These are phyloP conservation scores for Drosophila seguyi DNA, from an alignment of 1,140 invertebrate genomes.

Conservation along the genomic window DNA sequence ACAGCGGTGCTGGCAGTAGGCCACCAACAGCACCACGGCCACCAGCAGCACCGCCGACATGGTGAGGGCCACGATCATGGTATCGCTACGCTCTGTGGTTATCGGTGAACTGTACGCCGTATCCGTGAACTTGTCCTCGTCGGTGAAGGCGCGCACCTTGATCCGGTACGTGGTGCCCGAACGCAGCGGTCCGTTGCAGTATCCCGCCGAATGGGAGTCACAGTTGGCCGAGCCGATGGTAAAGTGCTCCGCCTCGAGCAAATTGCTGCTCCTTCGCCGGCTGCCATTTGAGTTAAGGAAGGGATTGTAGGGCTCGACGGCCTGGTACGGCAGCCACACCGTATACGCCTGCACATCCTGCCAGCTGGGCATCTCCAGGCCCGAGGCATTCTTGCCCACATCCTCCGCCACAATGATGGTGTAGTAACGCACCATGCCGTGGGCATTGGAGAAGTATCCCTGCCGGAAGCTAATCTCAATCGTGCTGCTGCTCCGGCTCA, in stretches of 20 bases:
- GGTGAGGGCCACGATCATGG: conserved; percentile 23
- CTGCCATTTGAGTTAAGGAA: conserved; percentile 88
- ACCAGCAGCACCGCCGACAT: conserved; percentile 74
- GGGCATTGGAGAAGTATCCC: conserved; percentile 95
- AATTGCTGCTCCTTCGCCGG: conserved; percentile 85
- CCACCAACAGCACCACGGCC: conserved; percentile 72
- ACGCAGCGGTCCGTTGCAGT: conserved; percentile 96
- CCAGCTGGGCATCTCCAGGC: conserved; percentile 95
- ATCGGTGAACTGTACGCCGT: conserved; percentile 95
- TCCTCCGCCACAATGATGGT: conserved; percentile 96
- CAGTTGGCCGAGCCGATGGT: conserved; percentile 93
- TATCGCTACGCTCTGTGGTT: conserved; percentile 89
- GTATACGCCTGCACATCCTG: conserved; percentile 94
- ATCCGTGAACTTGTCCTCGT: conserved; percentile 95
- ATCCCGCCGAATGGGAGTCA: conserved; percentile 89
- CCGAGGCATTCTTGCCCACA: conserved; percentile 92
- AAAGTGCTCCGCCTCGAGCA: conserved; percentile 89
- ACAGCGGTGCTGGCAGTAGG: conserved; percentile 87
- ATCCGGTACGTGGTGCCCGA: conserved; percentile 95
- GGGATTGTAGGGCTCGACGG: conserved; percentile 95
- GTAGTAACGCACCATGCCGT: conserved; percentile 94
- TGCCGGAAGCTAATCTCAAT: conserved; percentile 94
- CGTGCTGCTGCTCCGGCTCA: conserved; percentile 91
- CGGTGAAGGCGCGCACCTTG: conserved; percentile 97
- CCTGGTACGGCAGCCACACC: conserved; percentile 96